Conservation (phyloP, 2,888 invertebrate genomes). For the Cylindroiulus punctatus region DNA sequence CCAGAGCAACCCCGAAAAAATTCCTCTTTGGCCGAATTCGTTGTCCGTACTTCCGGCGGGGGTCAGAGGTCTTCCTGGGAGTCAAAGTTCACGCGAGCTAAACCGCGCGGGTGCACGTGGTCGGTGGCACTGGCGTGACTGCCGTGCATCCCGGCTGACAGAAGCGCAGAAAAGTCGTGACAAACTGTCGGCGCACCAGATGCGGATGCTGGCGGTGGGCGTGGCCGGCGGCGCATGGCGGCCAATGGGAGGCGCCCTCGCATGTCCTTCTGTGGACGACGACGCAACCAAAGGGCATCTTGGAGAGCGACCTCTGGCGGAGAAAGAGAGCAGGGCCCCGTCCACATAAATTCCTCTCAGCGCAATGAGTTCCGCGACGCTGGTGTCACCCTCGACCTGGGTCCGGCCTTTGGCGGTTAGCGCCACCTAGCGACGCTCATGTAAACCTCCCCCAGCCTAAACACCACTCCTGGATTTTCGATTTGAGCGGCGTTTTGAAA, state of each 20-base stretch:
- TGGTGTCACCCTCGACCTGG: not conserved
- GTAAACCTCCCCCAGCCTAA: not conserved
- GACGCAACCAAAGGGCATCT: not conserved
- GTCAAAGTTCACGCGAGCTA: not conserved
- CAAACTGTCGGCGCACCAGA: slow-evolving; percentile 11
- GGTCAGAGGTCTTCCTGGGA: no score
- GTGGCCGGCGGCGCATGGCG: not conserved
- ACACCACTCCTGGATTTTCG: not conserved
- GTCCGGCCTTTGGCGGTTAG: slow-evolving; percentile 24
- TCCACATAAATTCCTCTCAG: not conserved
- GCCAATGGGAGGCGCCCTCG: not conserved
- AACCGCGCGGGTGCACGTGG: not conserved
- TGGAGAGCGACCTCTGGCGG: not conserved
- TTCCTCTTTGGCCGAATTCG: not conserved
- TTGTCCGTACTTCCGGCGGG: not conserved
- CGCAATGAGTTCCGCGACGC: not conserved
- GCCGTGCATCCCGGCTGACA: not conserved
- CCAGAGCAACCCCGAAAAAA: not conserved
- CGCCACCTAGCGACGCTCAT: not conserved
- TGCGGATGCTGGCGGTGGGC: slow-evolving; percentile 36
- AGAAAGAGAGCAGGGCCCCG: not conserved
- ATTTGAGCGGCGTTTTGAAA: no score
- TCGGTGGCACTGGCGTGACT: not conserved
- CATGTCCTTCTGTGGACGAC: not conserved
- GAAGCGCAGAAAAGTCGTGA: not conserved